Evolutionary conservation across 2,888 invertebrate genomes (phyloP), one percentile per base, ranked within the genome.

Genomic region (Tachina lurida): DNA sequence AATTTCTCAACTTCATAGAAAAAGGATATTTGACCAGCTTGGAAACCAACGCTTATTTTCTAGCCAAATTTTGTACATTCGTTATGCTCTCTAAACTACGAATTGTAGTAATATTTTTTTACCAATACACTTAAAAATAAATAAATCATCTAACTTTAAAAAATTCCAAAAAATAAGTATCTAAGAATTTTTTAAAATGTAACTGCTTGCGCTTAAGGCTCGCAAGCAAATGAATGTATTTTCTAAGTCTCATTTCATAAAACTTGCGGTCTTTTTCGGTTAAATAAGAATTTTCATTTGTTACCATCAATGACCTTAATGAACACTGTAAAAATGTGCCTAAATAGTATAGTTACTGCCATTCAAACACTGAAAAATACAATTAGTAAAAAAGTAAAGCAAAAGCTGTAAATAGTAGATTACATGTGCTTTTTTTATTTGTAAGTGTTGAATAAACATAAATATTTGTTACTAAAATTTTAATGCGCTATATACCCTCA

Each of bases 321-420:
- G 68, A 78, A 60, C 60, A 43, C 5, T 19, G 49, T n/a, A 22
- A 19, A 47, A 19, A 7, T 13, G n/a, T 19, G 17, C 39, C n/a
- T n/a, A 49, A n/a, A n/a, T n/a, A n/a, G n/a, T n/a, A n/a, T 31
- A 31, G 0, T 43, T 10, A 62, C 43, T 17, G 39, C 31, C 12
- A 15, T 19, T 47, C 41, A 58, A 15, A 39, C 88, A 90, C 90
- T 76, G 88, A 89, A 89, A 89, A 89, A 89, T 89, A 89, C 88
- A 90, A 90, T 90, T 89, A 90, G 88, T 70, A 78, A 87, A 88
- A 89, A 88, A 45, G 45, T 68, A 52, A 45, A 71, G 52, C 77
- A 31, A 45, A 71, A 54, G 12, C 31, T 63, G n/a, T 22, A 65
- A 73, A 47, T 54, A 89, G 88, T 88, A 88, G 87, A 89, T 88